Base-by-base conservation (phyloP, 2,888 invertebrate species). In the Junonia oenone region DNA sequence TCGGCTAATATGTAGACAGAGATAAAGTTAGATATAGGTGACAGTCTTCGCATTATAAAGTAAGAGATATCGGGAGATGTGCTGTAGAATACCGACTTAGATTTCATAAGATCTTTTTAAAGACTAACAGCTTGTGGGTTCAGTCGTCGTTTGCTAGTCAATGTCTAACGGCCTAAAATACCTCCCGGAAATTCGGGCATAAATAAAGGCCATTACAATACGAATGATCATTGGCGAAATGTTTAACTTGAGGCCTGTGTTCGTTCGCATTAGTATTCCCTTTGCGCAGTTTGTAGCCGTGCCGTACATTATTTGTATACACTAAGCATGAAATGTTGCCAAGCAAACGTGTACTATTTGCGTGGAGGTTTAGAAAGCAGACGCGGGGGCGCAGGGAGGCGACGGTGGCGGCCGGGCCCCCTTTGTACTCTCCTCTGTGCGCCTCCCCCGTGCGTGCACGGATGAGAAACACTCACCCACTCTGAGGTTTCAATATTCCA, bases 311-410 rank as follows among this genome's bases (percentile, higher is more conserved):
- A 89, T 88, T 89, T 89, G 88, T 88, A 85, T 83, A 88, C 84
- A 83, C 83, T 90, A 89, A 90, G 89, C 85, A 88, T 89, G 89
- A 90, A 88, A 88, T 89, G 88, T 89, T 86, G 86, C 86, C 87
- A 86, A 89, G 87, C 87, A 89, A 88, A 88, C 87, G 83, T 82
- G 86, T 83, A 84, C 82, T 88, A 84, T 90, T 89, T 90, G 87
- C 83, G 83, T 80, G 86, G 83, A 87, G 89, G 87, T 87, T 89
- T 88, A 87, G 88, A 82, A 88, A 82, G 80, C 81, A 73, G 84
- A 82, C 69, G 76, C 72, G 73, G 72, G 70, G 63, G 71, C 68
- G 73, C 62, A 64, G 63, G 64, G 65, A 53, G 66, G 73, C 68
- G 71, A 68, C 70, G 66, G 70, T 63, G 68, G 70, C 70, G 69